These are phyloP conservation scores for Rhinatrema bivittatum DNA, from an alignment of 2,797 vertebrate genomes.

Conservation along the genomic window DNA sequence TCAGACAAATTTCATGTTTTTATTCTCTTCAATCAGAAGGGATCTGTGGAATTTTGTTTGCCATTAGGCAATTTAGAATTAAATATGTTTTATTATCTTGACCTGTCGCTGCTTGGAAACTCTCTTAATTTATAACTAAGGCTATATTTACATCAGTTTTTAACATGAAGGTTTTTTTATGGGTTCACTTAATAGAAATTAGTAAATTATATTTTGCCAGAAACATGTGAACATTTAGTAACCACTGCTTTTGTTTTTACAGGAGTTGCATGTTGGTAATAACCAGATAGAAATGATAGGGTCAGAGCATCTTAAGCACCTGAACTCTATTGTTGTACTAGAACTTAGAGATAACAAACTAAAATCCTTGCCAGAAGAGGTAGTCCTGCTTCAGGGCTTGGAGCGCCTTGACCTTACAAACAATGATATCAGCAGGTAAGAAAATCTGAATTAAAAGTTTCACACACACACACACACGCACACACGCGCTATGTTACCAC, in stretches of 20 bases:
- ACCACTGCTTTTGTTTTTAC: conserved; percentile 6
- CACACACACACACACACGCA: too few species aligned
- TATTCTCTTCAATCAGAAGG: too few species aligned
- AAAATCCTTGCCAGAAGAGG: conserved; percentile 65
- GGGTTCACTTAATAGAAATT: background rate
- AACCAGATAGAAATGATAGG: conserved; percentile 73
- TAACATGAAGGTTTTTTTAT: too few species aligned
- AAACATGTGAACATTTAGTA: background rate
- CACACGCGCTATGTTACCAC: too few species aligned
- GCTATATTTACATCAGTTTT: too few species aligned
- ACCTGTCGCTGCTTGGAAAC: too few species aligned
- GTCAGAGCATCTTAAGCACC: conserved; percentile 57
- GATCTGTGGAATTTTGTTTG: too few species aligned
- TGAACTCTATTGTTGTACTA: conserved; percentile 63
- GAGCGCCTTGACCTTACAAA: conserved; percentile 78
- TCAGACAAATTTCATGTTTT: too few species aligned
- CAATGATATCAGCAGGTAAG: conserved; percentile 78
- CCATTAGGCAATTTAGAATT: background rate
- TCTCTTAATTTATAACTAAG: too few species aligned
- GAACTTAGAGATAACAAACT: conserved; percentile 83
- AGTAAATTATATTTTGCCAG: background rate
- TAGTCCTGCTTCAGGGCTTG: conserved; percentile 60
- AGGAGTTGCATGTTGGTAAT: conserved; percentile 77
- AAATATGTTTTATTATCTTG: too few species aligned
- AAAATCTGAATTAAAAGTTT: background rate